Evolutionary conservation across 2,888 invertebrate species (phyloP), one percentile per base, ranked within the genome.

Genomic region (Aspidapion aeneum): DNA sequence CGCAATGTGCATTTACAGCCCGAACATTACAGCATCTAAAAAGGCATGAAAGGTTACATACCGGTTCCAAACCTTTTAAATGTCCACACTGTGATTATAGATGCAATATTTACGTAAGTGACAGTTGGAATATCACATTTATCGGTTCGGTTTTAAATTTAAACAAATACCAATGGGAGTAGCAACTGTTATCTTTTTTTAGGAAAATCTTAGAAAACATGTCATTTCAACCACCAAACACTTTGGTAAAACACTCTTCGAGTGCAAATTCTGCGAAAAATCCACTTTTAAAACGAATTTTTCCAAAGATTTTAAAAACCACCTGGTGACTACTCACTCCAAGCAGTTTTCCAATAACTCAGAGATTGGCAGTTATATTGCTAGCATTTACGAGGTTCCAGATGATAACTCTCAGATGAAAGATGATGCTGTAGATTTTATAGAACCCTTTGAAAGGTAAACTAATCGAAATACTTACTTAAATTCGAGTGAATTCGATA

Each of bases 131-230:
- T n/a, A n/a, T n/a, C n/a, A n/a, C n/a, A n/a, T n/a, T n/a, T n/a
- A n/a, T n/a, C n/a, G n/a, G n/a, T n/a, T n/a, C n/a, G n/a, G n/a
- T n/a, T n/a, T n/a, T n/a, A n/a, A n/a, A n/a, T n/a, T n/a, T n/a
- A n/a, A n/a, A n/a, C n/a, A n/a, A n/a, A n/a, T n/a, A n/a, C n/a
- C n/a, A n/a, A n/a, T n/a, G n/a, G n/a, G n/a, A n/a, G n/a, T n/a
- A n/a, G n/a, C n/a, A n/a, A n/a, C n/a, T n/a, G n/a, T n/a, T n/a
- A n/a, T n/a, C n/a, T n/a, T 35, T 79, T 64, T 69, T 18, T 79
- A 92, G 89, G 95, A 94, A 77, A 96, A 95, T 77, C 85, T 96
- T 12, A 86, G 95, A 2, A 94, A 95, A 74, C 96, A 96, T 79
- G 88, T 94, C 1, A 80, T 93, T 0, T 87, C 87, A 48, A 92